phyloP scores from a whole-genome alignment of 2,113 vertebrate species.

The Rynchops niger region DNA sequence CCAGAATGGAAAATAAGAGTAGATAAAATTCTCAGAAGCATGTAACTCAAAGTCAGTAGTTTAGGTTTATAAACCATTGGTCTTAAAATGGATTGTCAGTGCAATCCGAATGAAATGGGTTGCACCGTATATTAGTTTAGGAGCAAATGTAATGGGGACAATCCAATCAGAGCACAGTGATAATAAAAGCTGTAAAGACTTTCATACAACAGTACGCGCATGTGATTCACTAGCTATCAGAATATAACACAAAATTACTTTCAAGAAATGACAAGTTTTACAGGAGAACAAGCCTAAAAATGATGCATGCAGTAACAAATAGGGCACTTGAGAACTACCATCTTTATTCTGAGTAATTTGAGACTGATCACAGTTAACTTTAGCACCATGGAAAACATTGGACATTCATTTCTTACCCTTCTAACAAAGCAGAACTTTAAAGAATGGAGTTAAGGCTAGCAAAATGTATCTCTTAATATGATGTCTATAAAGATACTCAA shows the following conservation, averaged over 20 bases:
- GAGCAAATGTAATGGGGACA: not conserved
- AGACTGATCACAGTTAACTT: slow-evolving; percentile 34
- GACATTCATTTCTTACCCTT: slow-evolving; percentile 8
- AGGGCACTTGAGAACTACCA: not conserved
- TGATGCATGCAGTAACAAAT: not conserved
- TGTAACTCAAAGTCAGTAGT: not conserved
- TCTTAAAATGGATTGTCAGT: not conserved
- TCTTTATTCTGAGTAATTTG: slow-evolving; percentile 48
- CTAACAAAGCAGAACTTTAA: not conserved
- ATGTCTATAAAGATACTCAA: not conserved
- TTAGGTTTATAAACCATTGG: not conserved
- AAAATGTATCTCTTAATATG: not conserved
- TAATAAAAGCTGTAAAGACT: not conserved
- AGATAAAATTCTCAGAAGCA: not conserved
- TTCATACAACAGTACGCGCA: not conserved
- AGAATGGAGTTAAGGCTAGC: slow-evolving; percentile 29
- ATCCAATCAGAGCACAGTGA: not conserved
- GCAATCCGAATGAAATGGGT: not conserved
- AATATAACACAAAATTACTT: not conserved
- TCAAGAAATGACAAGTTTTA: not conserved
- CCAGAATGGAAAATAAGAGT: not conserved
- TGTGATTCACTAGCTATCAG: not conserved
- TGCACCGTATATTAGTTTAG: not conserved
- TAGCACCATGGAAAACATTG: slow-evolving; percentile 33
- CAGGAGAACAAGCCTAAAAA: not conserved